These are phyloP conservation scores for Luidia sarsii DNA, from an alignment of 53 echinoderm and acorn worm genomes.

Conservation along the genomic window DNA sequence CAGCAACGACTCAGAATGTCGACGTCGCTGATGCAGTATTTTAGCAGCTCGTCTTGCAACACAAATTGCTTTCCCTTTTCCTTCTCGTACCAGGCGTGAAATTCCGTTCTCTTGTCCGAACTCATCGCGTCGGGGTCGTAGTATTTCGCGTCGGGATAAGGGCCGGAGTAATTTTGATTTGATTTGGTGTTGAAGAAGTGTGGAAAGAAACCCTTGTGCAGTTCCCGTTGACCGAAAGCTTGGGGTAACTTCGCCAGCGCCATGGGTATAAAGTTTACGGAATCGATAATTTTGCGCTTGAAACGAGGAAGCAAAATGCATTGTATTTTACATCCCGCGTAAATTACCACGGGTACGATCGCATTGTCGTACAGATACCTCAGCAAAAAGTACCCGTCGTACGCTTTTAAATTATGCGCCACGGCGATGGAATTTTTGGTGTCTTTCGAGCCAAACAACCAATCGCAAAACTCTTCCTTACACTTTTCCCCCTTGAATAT, in stretches of 20 bases:
- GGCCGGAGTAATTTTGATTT: conserved; percentile 18
- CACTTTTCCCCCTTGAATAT: conserved; percentile 38
- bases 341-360: conserved; percentile 31
- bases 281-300: conserved; percentile 54
- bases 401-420: conserved; percentile 31
- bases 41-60: conserved; percentile 7
- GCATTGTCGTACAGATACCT: conserved; percentile 18
- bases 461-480: conserved; percentile 42
- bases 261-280: conserved; percentile 68
- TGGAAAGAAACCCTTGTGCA: conserved; percentile 53
- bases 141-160: background rate
- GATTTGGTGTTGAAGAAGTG: conserved; percentile 20
- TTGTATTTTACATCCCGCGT: conserved; percentile 43
- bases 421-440: conserved; percentile 7
- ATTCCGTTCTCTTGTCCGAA: background rate
- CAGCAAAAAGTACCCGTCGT: conserved; percentile 28
- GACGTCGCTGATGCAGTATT: conserved; percentile 16
- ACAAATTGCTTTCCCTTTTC: background rate
- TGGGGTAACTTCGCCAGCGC: conserved; percentile 16
- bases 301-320: background rate
- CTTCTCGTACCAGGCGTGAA: conserved; percentile 28
- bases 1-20: conserved; percentile 32
- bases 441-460: conserved; percentile 14
- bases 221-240: conserved; percentile 25
- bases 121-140: conserved; percentile 32